Evolutionary conservation across 2,888 invertebrate species (phyloP).

Genomic region (Heliothis peltigera): DNA sequence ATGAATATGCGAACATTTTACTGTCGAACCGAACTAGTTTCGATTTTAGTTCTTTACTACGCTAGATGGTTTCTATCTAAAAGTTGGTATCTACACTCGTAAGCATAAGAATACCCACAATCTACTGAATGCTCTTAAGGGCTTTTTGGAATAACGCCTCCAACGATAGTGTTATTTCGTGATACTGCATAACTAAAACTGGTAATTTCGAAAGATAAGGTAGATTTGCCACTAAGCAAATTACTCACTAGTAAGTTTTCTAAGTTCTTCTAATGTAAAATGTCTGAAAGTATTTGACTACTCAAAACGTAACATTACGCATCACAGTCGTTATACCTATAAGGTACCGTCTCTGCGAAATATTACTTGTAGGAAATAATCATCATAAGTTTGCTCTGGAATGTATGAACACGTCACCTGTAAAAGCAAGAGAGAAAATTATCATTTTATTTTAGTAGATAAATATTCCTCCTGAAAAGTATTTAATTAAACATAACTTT

Average conservation of each 20-base stretch:
- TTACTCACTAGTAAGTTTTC: no score
- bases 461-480: not conserved
- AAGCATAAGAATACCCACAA: not conserved
- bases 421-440: not conserved
- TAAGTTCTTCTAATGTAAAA: not conserved
- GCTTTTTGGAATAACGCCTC: constrained; percentile 2
- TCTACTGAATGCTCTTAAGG: not conserved
- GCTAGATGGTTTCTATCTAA: not conserved
- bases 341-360: constrained; percentile 1
- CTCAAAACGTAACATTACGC: not conserved
- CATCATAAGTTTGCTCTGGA: constrained; percentile 13
- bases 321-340: not conserved
- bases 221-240: constrained; percentile 4
- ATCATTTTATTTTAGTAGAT: not conserved
- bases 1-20: not conserved
- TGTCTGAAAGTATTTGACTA: constrained; percentile 1
- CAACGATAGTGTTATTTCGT: constrained; percentile 1
- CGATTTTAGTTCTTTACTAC: no score
- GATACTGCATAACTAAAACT: not conserved
- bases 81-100: constrained; percentile 6
- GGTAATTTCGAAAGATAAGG: not conserved
- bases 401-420: not conserved
- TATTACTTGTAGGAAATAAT: constrained; percentile 13
- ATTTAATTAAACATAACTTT: constrained; percentile 17
- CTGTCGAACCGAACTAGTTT: no score